Base-by-base conservation (phyloP, 2,113 vertebrate genomes). In the Chionis minor region DNA sequence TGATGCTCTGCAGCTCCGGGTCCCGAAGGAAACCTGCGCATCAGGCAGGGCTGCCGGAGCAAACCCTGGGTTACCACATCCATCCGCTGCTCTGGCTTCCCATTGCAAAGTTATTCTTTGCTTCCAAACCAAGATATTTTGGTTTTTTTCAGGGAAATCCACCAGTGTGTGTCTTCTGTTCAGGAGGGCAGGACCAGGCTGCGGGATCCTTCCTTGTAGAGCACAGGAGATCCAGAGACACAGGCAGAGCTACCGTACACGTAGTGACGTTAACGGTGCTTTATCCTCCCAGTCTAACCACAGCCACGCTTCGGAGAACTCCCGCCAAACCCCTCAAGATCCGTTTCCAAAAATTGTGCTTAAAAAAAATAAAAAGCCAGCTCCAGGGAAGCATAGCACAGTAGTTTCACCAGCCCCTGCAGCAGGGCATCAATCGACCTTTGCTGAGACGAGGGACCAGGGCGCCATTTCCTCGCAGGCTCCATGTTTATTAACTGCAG, bases 331-430 rank as follows among this genome's bases (percentile, higher is more conserved):
- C 12, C 14, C 5, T 10, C 47, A 22, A 5, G 49, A 28, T 38
- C 14, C 3, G 7, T 4, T 73, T 28, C 86, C 58, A 47, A 77
- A 72, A 78, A 1, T 3, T 56, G 28, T 30, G 55, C 55, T 65
- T 7, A 1, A 13, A 51, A 19, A 45, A 42, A 14, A 40, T 47
- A 44, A 17, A 5, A 47, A 44, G 44, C 30, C 51, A 71, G 45
- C 6, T 2, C 26, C 40, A 10, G 51, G 13, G 74, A 5, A 32
- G 70, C 0, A 1, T 1, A 44, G 47, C 0, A 2, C 47, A 44
- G 83, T 14, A 28, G 55, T 45, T 65, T 24, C 70, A 26, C 54
- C 59, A 44, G 8, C 7, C 35, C 42, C 72, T 49, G 81, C 67
- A 70, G 77, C 35, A 74, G 77, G 71, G 32, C 47, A 38, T 0